Evolutionary conservation across 2,888 invertebrate genomes (phyloP).

Genomic region (Lithophane socia): DNA sequence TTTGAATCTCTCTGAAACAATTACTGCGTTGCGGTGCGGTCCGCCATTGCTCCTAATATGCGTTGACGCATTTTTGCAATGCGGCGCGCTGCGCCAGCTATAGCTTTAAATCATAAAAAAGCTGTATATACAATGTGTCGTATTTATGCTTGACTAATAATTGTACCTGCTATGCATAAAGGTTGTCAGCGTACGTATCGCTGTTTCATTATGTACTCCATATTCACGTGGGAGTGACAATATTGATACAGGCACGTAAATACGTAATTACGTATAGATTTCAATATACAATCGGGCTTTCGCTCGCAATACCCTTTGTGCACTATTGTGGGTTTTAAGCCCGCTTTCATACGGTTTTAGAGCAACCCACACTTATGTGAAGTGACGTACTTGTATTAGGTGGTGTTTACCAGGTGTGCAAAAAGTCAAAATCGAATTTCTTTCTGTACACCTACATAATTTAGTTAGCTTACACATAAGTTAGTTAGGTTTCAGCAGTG

Average conservation of each 20-base stretch:
- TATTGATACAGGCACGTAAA: constrained; percentile 3
- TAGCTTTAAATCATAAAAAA: not conserved
- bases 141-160: not conserved
- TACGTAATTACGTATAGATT: constrained; percentile 13
- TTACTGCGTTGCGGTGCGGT: not conserved
- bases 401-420: too few relatives aligned
- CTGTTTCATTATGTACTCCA: constrained; percentile 12
- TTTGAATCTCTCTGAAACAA: not conserved
- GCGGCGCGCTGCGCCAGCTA: not conserved
- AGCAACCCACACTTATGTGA: not conserved
- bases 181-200: not conserved
- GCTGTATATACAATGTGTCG: not conserved
- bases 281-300: constrained; percentile 12
- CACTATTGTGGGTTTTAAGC: not conserved
- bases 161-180: not conserved
- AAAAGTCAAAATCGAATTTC: not conserved
- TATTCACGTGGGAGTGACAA: constrained; percentile 11
- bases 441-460: not conserved
- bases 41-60: not conserved
- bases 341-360: constrained; percentile 1
- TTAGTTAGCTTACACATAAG: too few relatives aligned
- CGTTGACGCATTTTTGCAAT: not conserved
- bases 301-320: not conserved
- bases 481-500: too few relatives aligned
- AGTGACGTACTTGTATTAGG: not conserved